phyloP scores from a whole-genome alignment of 2,797 vertebrate genomes.

The Octomys mimax region DNA sequence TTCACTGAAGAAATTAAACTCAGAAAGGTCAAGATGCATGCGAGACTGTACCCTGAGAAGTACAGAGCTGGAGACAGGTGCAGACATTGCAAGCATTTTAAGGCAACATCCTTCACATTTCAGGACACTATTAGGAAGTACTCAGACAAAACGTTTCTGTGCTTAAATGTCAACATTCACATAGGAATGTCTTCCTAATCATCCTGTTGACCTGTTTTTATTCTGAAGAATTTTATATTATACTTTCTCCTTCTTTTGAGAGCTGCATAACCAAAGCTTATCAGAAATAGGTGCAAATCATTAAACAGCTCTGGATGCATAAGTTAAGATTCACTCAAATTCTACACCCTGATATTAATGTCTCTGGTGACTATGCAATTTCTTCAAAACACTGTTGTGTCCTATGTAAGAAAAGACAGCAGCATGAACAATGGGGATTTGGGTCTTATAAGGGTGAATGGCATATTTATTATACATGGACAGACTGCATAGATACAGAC shows the following conservation, averaged over 20 bases:
- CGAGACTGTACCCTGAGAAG: not conserved
- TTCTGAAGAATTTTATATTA: not conserved
- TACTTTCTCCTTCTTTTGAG: not conserved
- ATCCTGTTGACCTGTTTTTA: not conserved
- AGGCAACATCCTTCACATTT: not conserved
- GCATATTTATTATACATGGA: not conserved
- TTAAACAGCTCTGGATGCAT: not conserved
- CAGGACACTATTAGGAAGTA: not conserved
- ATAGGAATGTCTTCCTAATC: not conserved
- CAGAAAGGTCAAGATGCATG: not conserved
- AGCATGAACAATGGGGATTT: no score
- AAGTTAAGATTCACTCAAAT: not conserved
- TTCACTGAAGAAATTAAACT: not conserved
- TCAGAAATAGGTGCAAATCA: not conserved
- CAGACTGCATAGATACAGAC: not conserved
- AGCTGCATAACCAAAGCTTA: not conserved
- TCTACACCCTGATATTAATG: not conserved
- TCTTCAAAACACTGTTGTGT: not conserved
- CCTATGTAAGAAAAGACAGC: not conserved
- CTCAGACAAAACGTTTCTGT: not conserved
- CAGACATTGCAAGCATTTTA: not conserved
- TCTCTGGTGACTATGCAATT: not conserved
- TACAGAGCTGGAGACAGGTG: not conserved
- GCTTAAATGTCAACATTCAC: not conserved
- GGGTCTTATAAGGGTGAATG: not conserved